Base-by-base conservation (phyloP, 1,140 invertebrate genomes). In the Psix sp. region DNA sequence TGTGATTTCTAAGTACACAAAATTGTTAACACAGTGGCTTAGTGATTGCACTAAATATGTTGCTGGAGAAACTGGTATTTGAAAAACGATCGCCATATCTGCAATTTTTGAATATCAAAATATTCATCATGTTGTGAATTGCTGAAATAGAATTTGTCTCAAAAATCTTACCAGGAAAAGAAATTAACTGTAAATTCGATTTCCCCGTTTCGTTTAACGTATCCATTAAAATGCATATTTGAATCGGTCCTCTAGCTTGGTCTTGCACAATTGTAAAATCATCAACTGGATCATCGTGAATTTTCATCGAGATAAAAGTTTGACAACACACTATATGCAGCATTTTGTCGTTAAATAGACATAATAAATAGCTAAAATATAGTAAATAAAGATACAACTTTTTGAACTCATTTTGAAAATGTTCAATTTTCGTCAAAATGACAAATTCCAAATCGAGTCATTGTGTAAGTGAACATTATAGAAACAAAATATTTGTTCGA, bases 1-100 rank as follows among this genome's bases (percentile, higher is more conserved):
- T 11, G 78, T 72, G 0, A 75, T 77, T 76, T 88, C 86, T 15
- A 88, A 35, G 35, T 80, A 83, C 13, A 86, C 52, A 17, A 86
- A 73, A 45, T 80, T 74, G 40, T 84, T 84, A 33, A 76, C 60
- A 5, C 43, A 77, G 33, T 49, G 68, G 9, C 71, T 56, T 14
- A 77, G 65, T 10, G 80, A 43, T 21, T 86, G 57, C 1, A 86
- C 67, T 35, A 88, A 74, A 57, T 76, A 81, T 10, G 74, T 80
- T 14, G 57, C 65, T n/a, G 17, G 54, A 15, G 80, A 49, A 17
- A 87, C 81, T 51, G 68, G 39, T 18, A 87, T 77, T 26, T 82
- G 74, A 39, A 86, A 83, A 18, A 79, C 82, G 5, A 73, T 31
- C 18, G 78, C 52, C 45, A 85, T 85, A 31, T 82, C 86, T 84